Base-by-base conservation (phyloP, 2,113 vertebrate genomes). In the Rhinoderma darwinii region DNA sequence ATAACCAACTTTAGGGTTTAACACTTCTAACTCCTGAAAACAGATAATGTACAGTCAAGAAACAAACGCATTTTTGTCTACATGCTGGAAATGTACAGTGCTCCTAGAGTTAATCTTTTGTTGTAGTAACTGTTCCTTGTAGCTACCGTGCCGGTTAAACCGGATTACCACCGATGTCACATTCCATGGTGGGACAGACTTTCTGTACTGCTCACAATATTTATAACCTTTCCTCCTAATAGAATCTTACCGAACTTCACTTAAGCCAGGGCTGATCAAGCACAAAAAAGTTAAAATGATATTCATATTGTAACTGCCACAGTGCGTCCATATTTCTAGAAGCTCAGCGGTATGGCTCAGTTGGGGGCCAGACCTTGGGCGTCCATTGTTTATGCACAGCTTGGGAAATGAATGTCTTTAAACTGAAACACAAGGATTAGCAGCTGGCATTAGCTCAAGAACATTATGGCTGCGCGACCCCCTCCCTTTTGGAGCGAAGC, bases 331-430 rank as follows among this genome's bases (percentile, higher is more conserved):
- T 74, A 74, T 50, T 54, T 78, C 70, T 74, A 35, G 68, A 87
- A 81, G 78, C 50, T 63, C 68, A 61, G 27, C 61, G 68, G 39
- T 30, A 44, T 25, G 47, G 85, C 85, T 74, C 85, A 35, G 85
- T 73, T 41, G 78, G 85, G 78, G 77, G 78, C 37, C 78, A 87
- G 85, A 87, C 66, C 77, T 87, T 74, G 77, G 85, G 78, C 78
- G 88, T 75, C 84, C 74, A 72, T 18, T 70, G 8, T 90, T 91
- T 80, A 76, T 87, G 88, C 83, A 89, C 89, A 91, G 66, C 84
- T 90, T 83, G 80, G 89, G 89, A 88, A 92, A 88, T 88, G 90
- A 82, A 81, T 7, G 0, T 72, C 74, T 10, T 90, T 91, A 91
- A 89, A 88, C 82, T 89, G 32, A 88, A 91, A 91, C 1, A 76